Base-by-base conservation (phyloP, 2,113 vertebrate genomes). In the Sarotherodon lohbergeri region DNA sequence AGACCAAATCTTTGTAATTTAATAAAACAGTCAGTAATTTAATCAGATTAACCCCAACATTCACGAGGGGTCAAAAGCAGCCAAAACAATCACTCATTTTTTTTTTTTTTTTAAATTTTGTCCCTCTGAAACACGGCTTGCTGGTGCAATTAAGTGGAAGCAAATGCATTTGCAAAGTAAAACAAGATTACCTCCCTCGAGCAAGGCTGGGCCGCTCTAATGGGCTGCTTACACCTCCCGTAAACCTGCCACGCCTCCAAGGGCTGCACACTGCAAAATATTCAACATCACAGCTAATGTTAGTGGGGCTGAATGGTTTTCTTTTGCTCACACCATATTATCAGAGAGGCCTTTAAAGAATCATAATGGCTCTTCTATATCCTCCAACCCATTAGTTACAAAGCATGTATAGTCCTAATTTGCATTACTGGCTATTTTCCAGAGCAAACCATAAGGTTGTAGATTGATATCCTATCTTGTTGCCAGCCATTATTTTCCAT, bases 131-230 rank as follows among this genome's bases (percentile, higher is more conserved):
- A 81, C 82, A 80, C 73, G 1, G 84, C 81, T 78, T 78, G 48
- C 89, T 86, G 82, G 56, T 48, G 83, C 83, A 93, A 93, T 95
- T 94, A 93, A 79, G 66, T 59, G 73, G 79, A 68, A 32, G 81
- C 76, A 89, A 91, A 94, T 93, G 88, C 87, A 91, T 94, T 93
- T 91, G 88, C 88, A 89, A 84, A 91, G n/a, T 82, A 46, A 93
- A 94, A 95, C 66, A 83, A 93, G 92, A 94, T 94, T 93, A 94
- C 86, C 73, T 17, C 76, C 86, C 88, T 88, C 83, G 7, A 46
- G 91, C 29, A 83, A 81, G 79, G 43, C 63, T 14, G 52, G 19
- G 71, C 80, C 19, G 61, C 92, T 88, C 84, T 83, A 27, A 39
- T 85, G 91, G 87, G 88, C 68, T 89, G 79, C 86, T 71, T 83